A percentile compares a stretch with the other conserved stretches of the same genome.
Evolutionary conservation across 2,888 invertebrate species (phyloP).

Genomic region (Fissipunctia ypsillon): DNA sequence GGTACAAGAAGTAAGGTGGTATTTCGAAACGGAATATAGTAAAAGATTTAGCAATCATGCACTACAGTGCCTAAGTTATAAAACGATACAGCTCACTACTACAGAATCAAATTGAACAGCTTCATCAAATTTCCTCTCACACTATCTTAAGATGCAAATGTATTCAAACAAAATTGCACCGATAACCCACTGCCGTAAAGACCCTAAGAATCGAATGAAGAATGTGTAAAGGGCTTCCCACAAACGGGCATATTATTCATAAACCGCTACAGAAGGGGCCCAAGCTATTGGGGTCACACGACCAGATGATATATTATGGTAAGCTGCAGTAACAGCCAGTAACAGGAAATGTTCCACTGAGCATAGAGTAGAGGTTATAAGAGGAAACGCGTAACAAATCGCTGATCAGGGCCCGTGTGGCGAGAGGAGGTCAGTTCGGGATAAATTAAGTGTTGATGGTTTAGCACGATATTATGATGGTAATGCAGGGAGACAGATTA

Average conservation of each 20-base stretch:
- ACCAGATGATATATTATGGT: conserved; percentile 62
- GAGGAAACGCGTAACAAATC: conserved; percentile 72
- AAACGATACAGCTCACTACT: neutral
- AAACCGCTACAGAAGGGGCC: conserved; percentile 51
- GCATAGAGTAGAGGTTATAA: conserved; percentile 51
- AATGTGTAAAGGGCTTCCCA: conserved; percentile 56
- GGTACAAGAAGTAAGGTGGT: conserved; percentile 18
- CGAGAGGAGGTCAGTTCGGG: conserved; percentile 54
- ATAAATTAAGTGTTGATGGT: conserved; percentile 59
- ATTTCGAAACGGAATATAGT: conserved; percentile 1
- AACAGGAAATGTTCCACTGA: conserved; percentile 64
- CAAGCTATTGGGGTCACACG: conserved; percentile 61
- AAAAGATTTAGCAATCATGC: conserved; percentile 11
- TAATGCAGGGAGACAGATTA: conserved; percentile 10
- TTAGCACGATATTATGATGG: conserved; percentile 42
- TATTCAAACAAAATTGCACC: conserved; percentile 37
- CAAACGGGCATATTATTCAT: conserved; percentile 60
- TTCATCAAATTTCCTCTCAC: conserved; percentile 5
- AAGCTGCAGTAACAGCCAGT: conserved; percentile 56
- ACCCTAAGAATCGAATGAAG: conserved; percentile 32
- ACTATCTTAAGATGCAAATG: conserved; percentile 24
- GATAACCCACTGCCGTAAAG: conserved; percentile 45
- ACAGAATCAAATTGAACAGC: conserved; percentile 10
- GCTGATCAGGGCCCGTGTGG: conserved; percentile 66
- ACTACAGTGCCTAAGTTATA: neutral